phyloP scores from a whole-genome alignment of 2,113 vertebrate species.

The Marmota monax region DNA sequence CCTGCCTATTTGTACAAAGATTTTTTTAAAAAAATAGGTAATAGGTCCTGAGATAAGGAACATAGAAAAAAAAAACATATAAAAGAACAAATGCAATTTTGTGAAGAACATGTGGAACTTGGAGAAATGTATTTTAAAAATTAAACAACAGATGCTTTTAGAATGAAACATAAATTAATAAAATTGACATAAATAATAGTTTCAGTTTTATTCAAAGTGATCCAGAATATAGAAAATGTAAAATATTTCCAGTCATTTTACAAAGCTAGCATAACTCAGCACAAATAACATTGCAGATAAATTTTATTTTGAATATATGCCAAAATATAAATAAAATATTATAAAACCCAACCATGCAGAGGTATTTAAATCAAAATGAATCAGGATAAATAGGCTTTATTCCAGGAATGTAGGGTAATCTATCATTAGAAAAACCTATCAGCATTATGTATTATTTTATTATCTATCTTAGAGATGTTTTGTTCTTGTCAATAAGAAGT shows the following conservation, averaged over 20 bases:
- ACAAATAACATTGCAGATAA: background rate
- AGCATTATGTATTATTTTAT: background rate
- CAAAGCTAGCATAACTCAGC: background rate
- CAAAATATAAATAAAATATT: constrained; percentile 61
- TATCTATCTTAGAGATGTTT: background rate
- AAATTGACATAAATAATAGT: background rate
- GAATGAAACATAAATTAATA: background rate
- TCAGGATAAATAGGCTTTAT: background rate
- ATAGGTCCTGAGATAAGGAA: background rate
- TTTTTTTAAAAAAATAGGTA: background rate
- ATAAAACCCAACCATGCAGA: background rate
- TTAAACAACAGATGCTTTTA: background rate
- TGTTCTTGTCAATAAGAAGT: background rate
- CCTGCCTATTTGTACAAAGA: background rate
- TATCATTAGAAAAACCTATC: constrained; percentile 36
- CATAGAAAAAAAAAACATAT: background rate
- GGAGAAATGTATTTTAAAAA: background rate
- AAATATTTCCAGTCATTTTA: background rate
- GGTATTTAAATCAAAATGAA: constrained; percentile 49
- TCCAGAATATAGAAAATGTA: background rate
- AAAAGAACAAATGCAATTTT: background rate
- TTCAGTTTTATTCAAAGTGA: background rate
- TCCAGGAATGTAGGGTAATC: background rate
- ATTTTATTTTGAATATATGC: constrained; percentile 36
- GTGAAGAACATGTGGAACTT: background rate